Conservation (phyloP, 2,797 vertebrate genomes). For the Pogoniulus pusillus region DNA sequence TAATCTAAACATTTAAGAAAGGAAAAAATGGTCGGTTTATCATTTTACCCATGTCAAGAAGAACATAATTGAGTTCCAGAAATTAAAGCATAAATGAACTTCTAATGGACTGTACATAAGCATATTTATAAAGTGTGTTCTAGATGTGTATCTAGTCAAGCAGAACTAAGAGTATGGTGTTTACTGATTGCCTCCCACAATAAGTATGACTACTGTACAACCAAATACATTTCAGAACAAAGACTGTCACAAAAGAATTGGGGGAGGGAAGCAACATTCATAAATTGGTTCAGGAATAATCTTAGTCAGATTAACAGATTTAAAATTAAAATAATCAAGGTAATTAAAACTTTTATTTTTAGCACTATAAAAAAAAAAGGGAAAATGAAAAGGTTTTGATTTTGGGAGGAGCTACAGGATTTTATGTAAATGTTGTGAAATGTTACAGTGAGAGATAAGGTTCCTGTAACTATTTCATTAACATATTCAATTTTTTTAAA, state of each 20-base stretch:
- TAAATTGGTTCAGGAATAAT: neutral
- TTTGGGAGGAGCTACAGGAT: neutral
- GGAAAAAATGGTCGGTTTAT: conserved; percentile 26
- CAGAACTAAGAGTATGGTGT: neutral
- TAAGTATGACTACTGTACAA: neutral
- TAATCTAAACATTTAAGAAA: conserved; percentile 25
- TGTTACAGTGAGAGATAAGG: neutral
- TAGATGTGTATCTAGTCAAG: neutral
- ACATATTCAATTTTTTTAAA: neutral
- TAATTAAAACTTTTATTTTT: neutral
- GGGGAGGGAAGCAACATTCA: neutral
- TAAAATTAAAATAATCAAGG: neutral
- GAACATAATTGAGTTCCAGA: neutral
- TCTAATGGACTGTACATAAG: neutral
- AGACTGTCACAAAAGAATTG: neutral
- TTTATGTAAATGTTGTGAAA: neutral
- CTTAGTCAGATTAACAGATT: neutral
- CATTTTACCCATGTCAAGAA: neutral
- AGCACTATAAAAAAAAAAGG: neutral
- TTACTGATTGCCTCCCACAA: neutral
- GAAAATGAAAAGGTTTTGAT: neutral
- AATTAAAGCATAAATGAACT: conserved; percentile 3
- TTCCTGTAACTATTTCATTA: neutral
- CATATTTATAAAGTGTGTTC: too few species aligned
- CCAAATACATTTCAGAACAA: neutral